Base-by-base conservation (phyloP, 2,888 invertebrate species). In the Epinotia bilunana region DNA sequence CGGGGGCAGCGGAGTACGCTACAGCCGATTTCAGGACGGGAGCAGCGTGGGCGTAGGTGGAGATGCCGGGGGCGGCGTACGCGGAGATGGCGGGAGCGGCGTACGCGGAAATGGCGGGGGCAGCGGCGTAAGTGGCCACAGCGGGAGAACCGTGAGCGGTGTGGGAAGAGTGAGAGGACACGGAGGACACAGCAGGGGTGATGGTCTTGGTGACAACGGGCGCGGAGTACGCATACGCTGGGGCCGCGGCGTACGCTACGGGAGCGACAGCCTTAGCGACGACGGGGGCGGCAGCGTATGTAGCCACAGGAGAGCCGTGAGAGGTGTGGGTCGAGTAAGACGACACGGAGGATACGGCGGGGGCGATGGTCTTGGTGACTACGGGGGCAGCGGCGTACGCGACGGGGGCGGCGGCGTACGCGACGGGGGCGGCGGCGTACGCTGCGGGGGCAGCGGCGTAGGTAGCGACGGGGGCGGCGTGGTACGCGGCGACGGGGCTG, bases 1-100 rank as follows among this genome's bases (percentile, higher is more conserved):
- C 94, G 79, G 95, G 95, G 65, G 95, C 95, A 76, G 96, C 95
- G 67, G 94, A 93, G 91, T 95, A 95, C 74, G 93, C 86, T 60
- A 95, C 87, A 76, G 92, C 91, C 73, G 93, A 87, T 78, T 90
- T 89, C 78, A 90, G 84, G 78, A 88, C 90, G 78, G 91, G 89
- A 62, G 89, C 86, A 70, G 87, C 86, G 74, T 88, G 86, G 82
- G 72, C 81, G 79, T 58, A 78, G 82, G 86, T 20, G 72, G 76
- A 46, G 63, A 85, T 82, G 70, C 86, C 89, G 71, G 78, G 77
- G 39, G 78, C 76, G 62, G 63, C 65, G 77, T 77, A 73, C 49
- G 69, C 46, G 39, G 69, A 70, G 23, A 60, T 57, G n/a, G 69
- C 46, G 46, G 73, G 72, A 72, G 73, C 64, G 82, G 72, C 81